Evolutionary conservation across 2,113 vertebrate genomes (phyloP).

Genomic region (Bufo bufo): DNA sequence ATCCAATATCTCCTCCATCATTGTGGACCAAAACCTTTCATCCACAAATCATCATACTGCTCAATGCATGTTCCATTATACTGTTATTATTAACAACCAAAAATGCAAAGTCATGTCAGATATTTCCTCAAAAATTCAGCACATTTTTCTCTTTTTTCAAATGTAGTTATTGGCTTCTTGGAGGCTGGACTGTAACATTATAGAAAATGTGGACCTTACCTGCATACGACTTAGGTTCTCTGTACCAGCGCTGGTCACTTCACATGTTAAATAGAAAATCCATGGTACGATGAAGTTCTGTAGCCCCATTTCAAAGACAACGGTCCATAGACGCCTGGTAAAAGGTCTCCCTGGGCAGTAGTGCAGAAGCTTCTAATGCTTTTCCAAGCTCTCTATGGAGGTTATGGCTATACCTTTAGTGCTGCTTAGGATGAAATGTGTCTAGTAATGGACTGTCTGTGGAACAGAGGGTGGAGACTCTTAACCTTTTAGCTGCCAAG

Average conservation of each 20-base stretch:
- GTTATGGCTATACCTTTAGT: slow-evolving; percentile 32
- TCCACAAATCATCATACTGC: neutral
- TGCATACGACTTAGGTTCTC: neutral
- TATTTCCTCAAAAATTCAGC: neutral
- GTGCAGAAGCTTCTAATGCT: neutral
- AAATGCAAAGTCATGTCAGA: neutral
- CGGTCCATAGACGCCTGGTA: slow-evolving; percentile 20
- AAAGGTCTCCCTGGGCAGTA: neutral
- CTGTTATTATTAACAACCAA: neutral
- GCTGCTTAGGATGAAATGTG: neutral
- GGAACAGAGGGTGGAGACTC: slow-evolving; percentile 22
- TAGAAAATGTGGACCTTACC: slow-evolving; percentile 6
- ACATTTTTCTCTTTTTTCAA: neutral
- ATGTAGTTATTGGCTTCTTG: neutral
- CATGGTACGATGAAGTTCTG: neutral
- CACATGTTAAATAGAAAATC: slow-evolving; percentile 5
- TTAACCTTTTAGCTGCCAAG: slow-evolving; percentile 42
- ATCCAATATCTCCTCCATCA: neutral
- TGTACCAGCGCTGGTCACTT: neutral
- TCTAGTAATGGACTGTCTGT: slow-evolving; percentile 39
- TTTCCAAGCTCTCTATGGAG: slow-evolving; percentile 8
- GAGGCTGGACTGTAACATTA: neutral
- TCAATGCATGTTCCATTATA: neutral
- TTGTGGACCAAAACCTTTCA: neutral
- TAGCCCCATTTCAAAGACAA: slow-evolving; percentile 33